phyloP scores from a whole-genome alignment of 2,113 vertebrate genomes.

The Spermophilus dauricus region DNA sequence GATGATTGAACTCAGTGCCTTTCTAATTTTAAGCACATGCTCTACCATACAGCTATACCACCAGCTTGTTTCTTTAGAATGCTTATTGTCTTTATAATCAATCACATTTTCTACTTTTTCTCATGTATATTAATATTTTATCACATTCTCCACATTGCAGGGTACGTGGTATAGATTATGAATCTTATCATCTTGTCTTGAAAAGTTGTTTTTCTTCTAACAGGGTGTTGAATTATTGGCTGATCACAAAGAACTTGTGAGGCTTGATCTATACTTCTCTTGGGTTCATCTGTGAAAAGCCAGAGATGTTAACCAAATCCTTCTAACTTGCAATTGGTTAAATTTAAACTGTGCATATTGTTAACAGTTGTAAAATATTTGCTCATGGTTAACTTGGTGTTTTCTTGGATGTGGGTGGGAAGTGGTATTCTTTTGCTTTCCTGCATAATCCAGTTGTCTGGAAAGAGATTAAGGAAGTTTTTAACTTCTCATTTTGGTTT shows the following conservation, averaged over 20 bases:
- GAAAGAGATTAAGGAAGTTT: background rate
- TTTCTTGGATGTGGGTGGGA: background rate
- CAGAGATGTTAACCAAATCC: background rate
- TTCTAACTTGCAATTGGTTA: background rate
- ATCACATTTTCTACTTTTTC: background rate
- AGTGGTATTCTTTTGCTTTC: background rate
- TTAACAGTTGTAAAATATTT: background rate
- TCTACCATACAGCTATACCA: too few relatives aligned
- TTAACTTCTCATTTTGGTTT: background rate
- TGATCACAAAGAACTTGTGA: background rate
- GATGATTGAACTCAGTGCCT: too few relatives aligned
- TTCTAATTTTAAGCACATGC: too few relatives aligned
- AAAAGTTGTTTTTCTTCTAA: background rate
- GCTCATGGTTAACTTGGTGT: background rate
- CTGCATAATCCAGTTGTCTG: background rate
- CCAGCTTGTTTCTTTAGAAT: too few relatives aligned
- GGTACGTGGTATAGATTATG: background rate
- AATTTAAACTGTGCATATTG: background rate
- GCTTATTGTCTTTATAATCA: background rate
- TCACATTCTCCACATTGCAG: background rate
- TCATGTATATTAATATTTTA: background rate
- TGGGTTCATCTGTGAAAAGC: background rate
- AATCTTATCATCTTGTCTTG: background rate
- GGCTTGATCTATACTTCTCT: background rate
- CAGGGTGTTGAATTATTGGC: background rate